Evolutionary conservation across 2,113 vertebrate genomes (phyloP), one percentile per base, ranked within the genome.

Genomic region (Columbina picui): DNA sequence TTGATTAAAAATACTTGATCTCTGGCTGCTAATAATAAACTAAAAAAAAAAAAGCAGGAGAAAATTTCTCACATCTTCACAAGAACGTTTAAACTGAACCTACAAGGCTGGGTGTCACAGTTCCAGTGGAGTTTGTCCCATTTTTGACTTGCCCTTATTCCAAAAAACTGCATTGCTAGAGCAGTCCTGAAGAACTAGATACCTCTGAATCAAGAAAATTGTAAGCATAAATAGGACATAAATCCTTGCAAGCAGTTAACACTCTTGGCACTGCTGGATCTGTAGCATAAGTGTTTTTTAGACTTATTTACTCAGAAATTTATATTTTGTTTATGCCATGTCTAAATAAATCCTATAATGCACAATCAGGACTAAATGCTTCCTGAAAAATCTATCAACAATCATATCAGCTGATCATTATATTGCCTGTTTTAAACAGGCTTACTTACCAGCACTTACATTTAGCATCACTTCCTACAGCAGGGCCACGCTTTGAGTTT

Each of bases 1-100:
- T 83, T 3, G 32, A 32, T 78, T 90, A 94, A 87, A 95, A 95
- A 91, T 87, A 91, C 65, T 63, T 59, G 4, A 45, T 89, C 84
- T 89, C 68, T 63, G 36, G 55, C 32, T 90, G 32, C 57, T 61
- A 77, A 79, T 77, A 93, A 76, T 52, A 89, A 87, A 73, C 15
- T 71, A 79, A 77, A 52, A 92, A 87, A 92, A 87, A 79, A 64
- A 87, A 79, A 60, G 50, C 9, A 83, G 11, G 38, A 77, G 25
- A 89, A 18, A 84, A 69, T 19, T 12, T 71, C 61, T 89, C n/a
- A 23, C 7, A 41, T 32, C 55, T 69, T 85, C 55, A 45, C 23
- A 61, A 39, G 36, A 89, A 52, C 6, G 17, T 14, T n/a, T 49
- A 79, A 78, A 74, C n/a, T 55, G 79, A 96, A 39, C 30, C 78